Percentiles rank a stretch among this genome's conserved stretches.
Conservation (phyloP, 2,888 invertebrate species). For the Andrena camellia region DNA sequence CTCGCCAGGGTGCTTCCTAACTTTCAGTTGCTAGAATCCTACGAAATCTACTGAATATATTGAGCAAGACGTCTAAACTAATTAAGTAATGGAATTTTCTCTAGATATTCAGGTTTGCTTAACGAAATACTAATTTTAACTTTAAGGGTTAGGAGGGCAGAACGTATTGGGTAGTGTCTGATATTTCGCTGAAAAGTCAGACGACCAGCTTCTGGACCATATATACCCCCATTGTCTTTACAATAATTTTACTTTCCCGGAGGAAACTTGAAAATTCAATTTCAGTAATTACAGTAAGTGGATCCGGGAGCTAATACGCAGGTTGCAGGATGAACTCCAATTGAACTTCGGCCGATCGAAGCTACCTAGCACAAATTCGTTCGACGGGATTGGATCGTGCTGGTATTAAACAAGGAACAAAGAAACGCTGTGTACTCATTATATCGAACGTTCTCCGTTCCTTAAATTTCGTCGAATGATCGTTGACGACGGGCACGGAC, state of each 20-base stretch:
- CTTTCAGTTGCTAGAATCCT: too few species aligned
- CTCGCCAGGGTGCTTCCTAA: too few species aligned
- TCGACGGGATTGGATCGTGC: conserved; percentile 11
- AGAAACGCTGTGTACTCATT: conserved; percentile 37
- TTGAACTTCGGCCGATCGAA: conserved; percentile 48
- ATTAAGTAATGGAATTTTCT: background rate
- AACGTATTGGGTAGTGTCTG: background rate
- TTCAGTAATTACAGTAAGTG: conserved; percentile 58
- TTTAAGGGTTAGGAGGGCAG: background rate
- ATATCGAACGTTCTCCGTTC: conserved; percentile 30
- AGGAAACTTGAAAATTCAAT: conserved; percentile 49
- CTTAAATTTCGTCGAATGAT: conserved; percentile 53
- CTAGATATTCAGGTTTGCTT: background rate
- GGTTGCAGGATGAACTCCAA: conserved; percentile 24
- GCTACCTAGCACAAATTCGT: conserved; percentile 24
- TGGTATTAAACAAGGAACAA: conserved; percentile 8
- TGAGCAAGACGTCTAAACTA: background rate
- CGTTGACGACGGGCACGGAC: conserved; percentile 21
- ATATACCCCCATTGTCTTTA: conserved; percentile 7
- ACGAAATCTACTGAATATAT: too few species aligned
- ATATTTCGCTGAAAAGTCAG: conserved; percentile 3
- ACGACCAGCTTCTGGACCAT: background rate
- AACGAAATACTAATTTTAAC: background rate
- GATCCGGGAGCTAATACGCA: conserved; percentile 50
- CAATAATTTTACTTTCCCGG: conserved; percentile 30